Evolutionary conservation across 2,113 vertebrate genomes (phyloP), one percentile per base, ranked within the genome.

Genomic region (Romanogobio albipinnatus): DNA sequence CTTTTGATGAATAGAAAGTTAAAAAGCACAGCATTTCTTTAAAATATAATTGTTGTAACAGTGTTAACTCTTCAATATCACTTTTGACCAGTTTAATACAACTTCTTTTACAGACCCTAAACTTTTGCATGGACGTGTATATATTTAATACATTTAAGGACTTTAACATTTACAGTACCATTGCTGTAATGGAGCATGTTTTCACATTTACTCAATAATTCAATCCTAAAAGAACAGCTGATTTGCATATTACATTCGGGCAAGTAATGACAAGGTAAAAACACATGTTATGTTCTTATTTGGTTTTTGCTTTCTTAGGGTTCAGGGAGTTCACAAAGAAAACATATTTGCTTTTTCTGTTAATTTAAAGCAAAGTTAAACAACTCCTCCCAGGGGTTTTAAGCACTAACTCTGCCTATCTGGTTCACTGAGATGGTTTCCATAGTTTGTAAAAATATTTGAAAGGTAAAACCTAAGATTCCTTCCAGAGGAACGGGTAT

Each of bases 361-460:
- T 47, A 13, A 11, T 47, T 56, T 19, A 56, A 56, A 56, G 53
- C 53, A 56, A 56, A 19, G 6, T 39, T 43, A 1, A 22, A 22
- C 17, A 70, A 22, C 9, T 39, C 1, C 73, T 26, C 3, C 17
- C 47, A 33, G 13, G 17, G 45, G 1, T 76, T 76, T 76, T 33
- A 75, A 75, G 45, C n/a, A 36, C 26, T n/a, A 22, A 11, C 39
- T 26, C 22, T 24, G 19, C n/a, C 53, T 59, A n/a, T 61, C 76
- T 43, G 56, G 39, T 45, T 79, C 36, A 62, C 58, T 70, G 61
- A 53, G 22, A 78, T 17, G 68, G 82, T 29, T 53, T 84, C 17
- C 56, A 73, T 71, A 66, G 83, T 36, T 64, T 83, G 56, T 76
- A 49, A 83, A 85, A 47, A 39, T 71, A 68, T 58, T 79, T 85